A percentile compares a stretch with the other conserved stretches of the same genome.
Evolutionary conservation across 2,113 vertebrate species (phyloP).

Genomic region (Fulica atra): DNA sequence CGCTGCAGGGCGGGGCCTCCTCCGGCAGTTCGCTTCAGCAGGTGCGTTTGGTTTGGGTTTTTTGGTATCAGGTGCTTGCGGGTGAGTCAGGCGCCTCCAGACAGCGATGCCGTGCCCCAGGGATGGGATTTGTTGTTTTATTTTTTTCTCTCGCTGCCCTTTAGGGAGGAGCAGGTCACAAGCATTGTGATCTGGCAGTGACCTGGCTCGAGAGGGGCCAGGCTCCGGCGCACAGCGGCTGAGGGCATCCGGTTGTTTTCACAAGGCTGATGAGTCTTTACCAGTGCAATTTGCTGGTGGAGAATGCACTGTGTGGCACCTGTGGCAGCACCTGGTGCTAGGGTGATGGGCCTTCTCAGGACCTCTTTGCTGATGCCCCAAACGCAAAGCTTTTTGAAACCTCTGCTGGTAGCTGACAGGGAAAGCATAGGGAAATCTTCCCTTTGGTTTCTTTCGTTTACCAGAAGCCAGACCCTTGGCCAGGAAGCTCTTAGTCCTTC

Average conservation of each 20-base stretch:
- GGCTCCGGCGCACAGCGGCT: fast-evolving
- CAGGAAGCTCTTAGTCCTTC: not conserved
- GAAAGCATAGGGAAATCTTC: not conserved
- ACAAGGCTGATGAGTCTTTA: not conserved
- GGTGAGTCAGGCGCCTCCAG: not conserved
- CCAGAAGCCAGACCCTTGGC: not conserved
- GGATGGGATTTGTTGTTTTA: not conserved
- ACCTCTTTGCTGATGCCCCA: fast-evolving
- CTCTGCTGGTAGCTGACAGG: not conserved
- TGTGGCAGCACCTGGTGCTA: fast-evolving
- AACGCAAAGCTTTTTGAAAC: not conserved
- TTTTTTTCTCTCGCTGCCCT: not conserved
- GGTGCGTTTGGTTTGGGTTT: not conserved
- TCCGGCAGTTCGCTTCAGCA: not conserved
- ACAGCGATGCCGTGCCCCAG: not conserved
- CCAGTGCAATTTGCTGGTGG: not conserved
- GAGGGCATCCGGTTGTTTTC: not conserved
- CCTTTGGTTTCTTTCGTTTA: not conserved
- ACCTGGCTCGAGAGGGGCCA: not conserved
- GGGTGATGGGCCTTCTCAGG: not conserved
- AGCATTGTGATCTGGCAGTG: not conserved
- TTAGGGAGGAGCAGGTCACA: not conserved
- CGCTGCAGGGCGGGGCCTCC: fast-evolving
- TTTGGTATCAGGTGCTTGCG: not conserved
- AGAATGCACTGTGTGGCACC: not conserved